A percentile compares a stretch with the other conserved stretches of the same genome.
phyloP scores from a whole-genome alignment of 2,113 vertebrate genomes.

The Myotis brandtii region DNA sequence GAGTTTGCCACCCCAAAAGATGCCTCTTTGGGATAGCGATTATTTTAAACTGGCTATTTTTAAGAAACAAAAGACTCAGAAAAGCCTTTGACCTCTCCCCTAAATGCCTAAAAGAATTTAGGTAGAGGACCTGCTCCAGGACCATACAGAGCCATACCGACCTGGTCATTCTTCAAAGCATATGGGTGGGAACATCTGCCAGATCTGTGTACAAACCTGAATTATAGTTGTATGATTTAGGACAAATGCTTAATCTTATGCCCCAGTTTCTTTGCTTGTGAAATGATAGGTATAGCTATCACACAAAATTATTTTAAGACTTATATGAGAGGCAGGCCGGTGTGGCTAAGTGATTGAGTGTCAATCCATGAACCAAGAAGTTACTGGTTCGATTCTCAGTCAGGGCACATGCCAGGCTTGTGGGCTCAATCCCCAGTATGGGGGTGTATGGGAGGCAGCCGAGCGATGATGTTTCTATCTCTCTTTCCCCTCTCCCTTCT shows the following conservation, averaged over 20 bases:
- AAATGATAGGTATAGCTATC: not conserved
- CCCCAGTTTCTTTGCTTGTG: not conserved
- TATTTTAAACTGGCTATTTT: not conserved
- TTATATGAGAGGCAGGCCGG: not conserved
- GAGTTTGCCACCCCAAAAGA: not conserved
- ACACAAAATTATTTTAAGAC: not conserved
- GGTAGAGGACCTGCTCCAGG: not conserved
- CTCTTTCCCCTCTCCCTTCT: too few species aligned
- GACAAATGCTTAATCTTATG: conserved; percentile 3
- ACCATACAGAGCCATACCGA: not conserved
- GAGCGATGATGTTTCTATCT: too few species aligned
- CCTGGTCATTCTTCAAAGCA: not conserved
- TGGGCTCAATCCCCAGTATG: too few species aligned
- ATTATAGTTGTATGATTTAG: not conserved
- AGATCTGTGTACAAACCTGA: not conserved
- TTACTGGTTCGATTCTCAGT: too few species aligned
- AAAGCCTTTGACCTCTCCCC: not conserved
- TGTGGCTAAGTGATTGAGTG: too few species aligned
- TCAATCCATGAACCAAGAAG: too few species aligned
- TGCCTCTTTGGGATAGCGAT: not conserved
- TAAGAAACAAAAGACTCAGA: not conserved
- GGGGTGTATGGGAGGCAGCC: too few species aligned
- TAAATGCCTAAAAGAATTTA: not conserved
- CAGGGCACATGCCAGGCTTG: too few species aligned
- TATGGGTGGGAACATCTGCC: not conserved